Percentiles rank a stretch among this genome's conserved stretches.
phyloP scores from a whole-genome alignment of 1,140 invertebrate species.

The Drosophila sucinea region DNA sequence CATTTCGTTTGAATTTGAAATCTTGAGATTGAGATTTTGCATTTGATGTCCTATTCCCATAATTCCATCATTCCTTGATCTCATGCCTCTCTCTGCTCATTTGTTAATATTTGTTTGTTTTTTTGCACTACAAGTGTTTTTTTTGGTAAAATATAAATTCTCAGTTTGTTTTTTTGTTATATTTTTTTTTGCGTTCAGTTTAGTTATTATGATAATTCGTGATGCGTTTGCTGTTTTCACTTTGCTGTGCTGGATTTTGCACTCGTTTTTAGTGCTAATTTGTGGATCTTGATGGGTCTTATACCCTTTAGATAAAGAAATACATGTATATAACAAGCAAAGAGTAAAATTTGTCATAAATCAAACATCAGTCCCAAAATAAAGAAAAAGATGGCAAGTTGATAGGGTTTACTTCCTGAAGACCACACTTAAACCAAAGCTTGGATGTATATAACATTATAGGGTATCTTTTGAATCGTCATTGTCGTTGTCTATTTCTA shows the following conservation, averaged over 20 bases:
- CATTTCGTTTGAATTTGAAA: background rate
- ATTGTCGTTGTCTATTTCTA: background rate
- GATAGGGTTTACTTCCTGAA: no score
- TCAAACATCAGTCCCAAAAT: no score
- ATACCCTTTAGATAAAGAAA: background rate
- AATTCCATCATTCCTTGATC: background rate
- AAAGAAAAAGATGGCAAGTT: no score
- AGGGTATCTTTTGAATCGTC: background rate
- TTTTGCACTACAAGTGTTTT: conserved; percentile 67
- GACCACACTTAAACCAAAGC: no score
- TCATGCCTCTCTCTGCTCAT: background rate
- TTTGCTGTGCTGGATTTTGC: conserved; percentile 30
- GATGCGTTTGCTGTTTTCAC: conserved; percentile 75
- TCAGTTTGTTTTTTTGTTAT: conserved; percentile 19
- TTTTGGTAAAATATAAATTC: background rate
- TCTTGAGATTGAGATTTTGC: background rate
- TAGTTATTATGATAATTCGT: conserved; percentile 40
- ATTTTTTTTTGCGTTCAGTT: conserved; percentile 15
- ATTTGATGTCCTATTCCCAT: background rate
- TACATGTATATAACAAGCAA: no score
- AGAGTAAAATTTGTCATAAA: no score
- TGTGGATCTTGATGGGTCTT: conserved; percentile 44
- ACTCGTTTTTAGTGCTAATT: conserved; percentile 46
- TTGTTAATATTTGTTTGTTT: conserved; percentile 1
- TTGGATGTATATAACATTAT: no score